Conservation (phyloP, 2,797 vertebrate species). For the Loris lydekkerianus region DNA sequence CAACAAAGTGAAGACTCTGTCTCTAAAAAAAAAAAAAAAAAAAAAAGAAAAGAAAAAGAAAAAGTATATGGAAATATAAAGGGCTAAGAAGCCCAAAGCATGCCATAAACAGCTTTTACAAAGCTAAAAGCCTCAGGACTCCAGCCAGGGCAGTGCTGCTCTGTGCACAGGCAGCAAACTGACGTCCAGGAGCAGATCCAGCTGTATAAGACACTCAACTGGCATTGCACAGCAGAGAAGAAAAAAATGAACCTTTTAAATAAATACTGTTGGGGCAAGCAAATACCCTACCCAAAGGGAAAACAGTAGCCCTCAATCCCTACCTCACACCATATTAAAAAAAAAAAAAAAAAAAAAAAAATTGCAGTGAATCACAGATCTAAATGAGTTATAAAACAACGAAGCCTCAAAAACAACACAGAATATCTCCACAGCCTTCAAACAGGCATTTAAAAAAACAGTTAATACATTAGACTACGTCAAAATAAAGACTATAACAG, state of each 20-base stretch:
- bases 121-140: neutral
- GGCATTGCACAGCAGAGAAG: neutral
- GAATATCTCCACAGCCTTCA: neutral
- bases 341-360: neutral
- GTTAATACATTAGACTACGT: neutral
- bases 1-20: too few relatives aligned
- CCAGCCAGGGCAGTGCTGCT: accelerated
- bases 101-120: neutral
- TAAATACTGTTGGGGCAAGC: neutral
- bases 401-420: neutral
- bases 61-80: neutral
- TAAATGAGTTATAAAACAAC: neutral
- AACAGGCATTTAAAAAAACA: neutral
- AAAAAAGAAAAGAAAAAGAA: too few relatives aligned
- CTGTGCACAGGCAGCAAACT: neutral
- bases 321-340: neutral
- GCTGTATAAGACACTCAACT: accelerated
- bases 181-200: neutral
- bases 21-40: too few relatives aligned
- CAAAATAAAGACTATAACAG: slow-evolving; percentile 37
- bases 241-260: neutral
- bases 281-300: neutral
- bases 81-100: neutral
- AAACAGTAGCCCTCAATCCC: neutral
- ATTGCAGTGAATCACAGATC: neutral